Evolutionary conservation across 2,888 invertebrate genomes (phyloP), one percentile per base, ranked within the genome.

Genomic region (Ernsta delagoae): DNA sequence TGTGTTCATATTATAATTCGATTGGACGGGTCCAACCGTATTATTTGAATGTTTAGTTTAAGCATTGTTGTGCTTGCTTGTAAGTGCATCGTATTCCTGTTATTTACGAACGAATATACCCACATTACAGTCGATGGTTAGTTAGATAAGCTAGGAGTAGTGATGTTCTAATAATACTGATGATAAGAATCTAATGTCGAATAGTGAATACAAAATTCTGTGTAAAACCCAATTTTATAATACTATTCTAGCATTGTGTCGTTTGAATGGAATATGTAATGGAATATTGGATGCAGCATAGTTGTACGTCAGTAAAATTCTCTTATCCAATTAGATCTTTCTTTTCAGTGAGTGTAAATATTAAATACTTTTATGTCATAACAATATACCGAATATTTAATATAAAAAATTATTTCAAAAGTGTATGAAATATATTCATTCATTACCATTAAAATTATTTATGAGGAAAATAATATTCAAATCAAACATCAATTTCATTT

Each of bases 1-100:
- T 60, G 54, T 67, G 61, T 48, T 68, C 61, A 57, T 68, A 62
- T 68, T 68, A 56, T 68, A 62, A 68, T 67, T 67, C 67, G 67
- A 67, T 67, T 67, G 67, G 48, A 56, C 45, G 50, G 60, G 67
- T n/a, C n/a, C 59, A 5, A 54, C 56, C 61, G 56, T 67, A 67
- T 61, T 56, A 45, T 61, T 48, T 34, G 56, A 54, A 60, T 54
- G 54, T 34, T 43, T 48, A 6, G 53, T 67, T 60, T 45, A 60
- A 60, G 53, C 60, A 45, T 66, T 60, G 43, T 67, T 61, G 45
- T 67, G 53, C 65, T 59, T 59, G 56, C 56, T 56, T 56, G 54
- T 61, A 61, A 61, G 61, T 45, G 67, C 24, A 24, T 43, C 50
- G 59, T 48, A 24, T 59, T 50, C 53, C 12, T 39, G 66, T 60